A percentile compares a stretch with the other conserved stretches of the same genome.
These are phyloP conservation scores for Petroica traversi DNA, from an alignment of 2,113 vertebrate genomes.

Conservation along the genomic window DNA sequence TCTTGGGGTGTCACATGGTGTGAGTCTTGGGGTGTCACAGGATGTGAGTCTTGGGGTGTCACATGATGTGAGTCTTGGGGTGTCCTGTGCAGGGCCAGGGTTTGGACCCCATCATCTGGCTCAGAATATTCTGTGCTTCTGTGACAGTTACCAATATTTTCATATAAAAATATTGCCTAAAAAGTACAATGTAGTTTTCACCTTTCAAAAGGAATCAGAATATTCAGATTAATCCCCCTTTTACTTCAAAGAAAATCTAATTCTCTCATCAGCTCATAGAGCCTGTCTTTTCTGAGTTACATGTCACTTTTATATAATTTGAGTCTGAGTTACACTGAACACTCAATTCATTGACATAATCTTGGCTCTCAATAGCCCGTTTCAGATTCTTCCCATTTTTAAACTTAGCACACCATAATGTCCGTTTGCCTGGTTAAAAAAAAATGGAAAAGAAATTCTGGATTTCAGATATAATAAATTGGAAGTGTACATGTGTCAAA, in stretches of 20 bases:
- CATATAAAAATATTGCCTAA: background rate
- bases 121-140: background rate
- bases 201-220: background rate
- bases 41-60: no score
- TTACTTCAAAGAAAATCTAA: background rate
- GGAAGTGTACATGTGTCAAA: background rate
- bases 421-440: background rate
- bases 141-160: background rate
- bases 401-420: background rate
- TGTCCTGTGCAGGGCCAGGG: background rate
- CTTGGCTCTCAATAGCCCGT: background rate
- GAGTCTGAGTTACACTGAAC: background rate
- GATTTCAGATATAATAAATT: background rate
- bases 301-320: background rate
- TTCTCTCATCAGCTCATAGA: background rate
- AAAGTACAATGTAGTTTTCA: background rate
- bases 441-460: background rate
- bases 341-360: background rate
- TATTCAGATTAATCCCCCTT: background rate
- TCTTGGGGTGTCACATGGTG: fast-evolving
- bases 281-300: background rate
- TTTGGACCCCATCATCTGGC: background rate
- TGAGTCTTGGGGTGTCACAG: background rate
- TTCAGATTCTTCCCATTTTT: background rate
- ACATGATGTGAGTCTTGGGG: background rate